Base-by-base conservation (phyloP, 1,140 invertebrate species). In the Manduca sexta region DNA sequence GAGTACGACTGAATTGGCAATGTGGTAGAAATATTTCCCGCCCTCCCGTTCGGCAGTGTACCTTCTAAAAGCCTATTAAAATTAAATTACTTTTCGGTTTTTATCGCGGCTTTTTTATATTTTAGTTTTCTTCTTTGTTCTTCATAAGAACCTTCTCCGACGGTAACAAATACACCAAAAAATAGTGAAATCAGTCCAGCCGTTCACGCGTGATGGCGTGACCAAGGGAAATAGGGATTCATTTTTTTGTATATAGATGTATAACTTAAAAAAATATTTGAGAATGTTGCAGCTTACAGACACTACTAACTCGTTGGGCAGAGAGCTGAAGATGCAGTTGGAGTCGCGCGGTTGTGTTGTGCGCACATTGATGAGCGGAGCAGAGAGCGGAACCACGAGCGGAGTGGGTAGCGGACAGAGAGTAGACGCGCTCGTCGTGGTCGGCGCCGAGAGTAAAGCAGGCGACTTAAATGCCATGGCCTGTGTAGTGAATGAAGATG, bases 241-340 rank as follows among this genome's bases (percentile, higher is more conserved):
- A n/a, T n/a, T n/a, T n/a, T n/a, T n/a, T 15, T 37, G 7, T 3
- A 1, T 2, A 37, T 1, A 37, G 13, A 6, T 37, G 1, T n/a
- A n/a, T 37, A 37, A 37, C 11, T 37, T 1, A 37, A 1, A 37
- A 37, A 1, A 11, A 1, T 37, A 15, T 35, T 35, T 35, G 21
- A 45, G n/a, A 49, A 34, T 42, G 57, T 75, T 63, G 15, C 67
- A 84, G 81, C 44, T 84, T 31, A 74, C 76, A 43, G 69, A 81
- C 44, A 68, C 64, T 31, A 67, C 59, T 14, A 70, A 59, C 43
- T 15, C 40, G 11, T 52, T 82, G 46, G 81, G 76, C n/a, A 51
- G 51, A 52, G 60, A 72, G 48, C 31, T 82, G 16, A 73, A 71
- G 26, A 41, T 15, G 10, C 60, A 56, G 30, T 17, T 82, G 14